These are phyloP conservation scores for Hypocryptadius cinnamomeus DNA, from an alignment of 2,113 vertebrate genomes.

Conservation along the genomic window DNA sequence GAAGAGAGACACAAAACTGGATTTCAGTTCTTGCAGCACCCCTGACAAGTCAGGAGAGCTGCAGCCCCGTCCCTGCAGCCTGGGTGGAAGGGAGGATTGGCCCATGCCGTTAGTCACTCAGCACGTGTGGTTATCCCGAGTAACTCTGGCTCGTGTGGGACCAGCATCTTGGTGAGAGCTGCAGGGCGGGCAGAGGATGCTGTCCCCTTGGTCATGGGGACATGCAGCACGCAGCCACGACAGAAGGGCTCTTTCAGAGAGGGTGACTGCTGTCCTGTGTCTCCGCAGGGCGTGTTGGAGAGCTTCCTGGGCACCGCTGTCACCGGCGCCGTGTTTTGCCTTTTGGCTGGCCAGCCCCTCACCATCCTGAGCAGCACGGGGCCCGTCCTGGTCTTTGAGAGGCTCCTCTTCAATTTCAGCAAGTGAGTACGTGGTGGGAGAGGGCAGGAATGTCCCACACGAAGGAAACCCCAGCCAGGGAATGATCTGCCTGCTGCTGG, in stretches of 20 bases:
- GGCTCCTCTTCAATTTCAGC: conserved; percentile 98
- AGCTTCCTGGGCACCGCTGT: conserved; percentile 96
- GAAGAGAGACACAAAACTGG: neutral
- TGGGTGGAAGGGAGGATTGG: neutral
- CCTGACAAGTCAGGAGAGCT: neutral
- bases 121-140: rapidly evolving
- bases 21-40: neutral
- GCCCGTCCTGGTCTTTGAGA: conserved; percentile 94
- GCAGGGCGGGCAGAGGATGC: neutral
- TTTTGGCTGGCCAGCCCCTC: conserved; percentile 91
- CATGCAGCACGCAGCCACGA: rapidly evolving
- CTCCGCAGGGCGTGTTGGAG: conserved; percentile 88
- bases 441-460: neutral
- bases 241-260: rapidly evolving
- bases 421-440: conserved; percentile 65
- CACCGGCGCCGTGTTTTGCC: conserved; percentile 86
- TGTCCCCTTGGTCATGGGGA: rapidly evolving
- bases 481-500: neutral
- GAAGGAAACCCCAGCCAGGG: neutral
- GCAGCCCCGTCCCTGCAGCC: neutral
- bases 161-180: neutral
- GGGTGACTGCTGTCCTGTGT: neutral
- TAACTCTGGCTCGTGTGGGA: rapidly evolving
- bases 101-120: rapidly evolving
- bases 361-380: conserved; percentile 97